Base-by-base conservation (phyloP, 1,140 invertebrate genomes). In the Apis dorsata region DNA sequence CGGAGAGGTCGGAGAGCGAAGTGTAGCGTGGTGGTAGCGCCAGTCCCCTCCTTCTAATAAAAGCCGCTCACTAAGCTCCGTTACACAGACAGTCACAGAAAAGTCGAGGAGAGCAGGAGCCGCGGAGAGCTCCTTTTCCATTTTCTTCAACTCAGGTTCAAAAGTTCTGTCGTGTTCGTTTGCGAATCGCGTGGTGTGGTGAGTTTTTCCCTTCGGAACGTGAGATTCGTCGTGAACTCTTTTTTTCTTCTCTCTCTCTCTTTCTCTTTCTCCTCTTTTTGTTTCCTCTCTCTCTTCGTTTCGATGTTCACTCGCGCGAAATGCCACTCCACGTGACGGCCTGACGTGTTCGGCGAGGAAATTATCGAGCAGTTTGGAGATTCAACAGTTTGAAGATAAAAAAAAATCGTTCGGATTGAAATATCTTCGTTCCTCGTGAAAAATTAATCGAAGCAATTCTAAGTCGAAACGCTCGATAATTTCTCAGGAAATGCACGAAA, bases 21-120 rank as follows among this genome's bases (percentile, higher is more conserved):
- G 90, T 93, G 91, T 91, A 92, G 87, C 90, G 88, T 92, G 92
- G 93, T 92, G 93, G 92, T 93, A 92, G 93, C 88, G 92, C 89
- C 88, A 92, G 92, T 91, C 93, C 91, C 93, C 93, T 93, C 92
- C 93, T 93, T 93, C 93, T 93, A 94, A 94, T 94, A 94, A 93
- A 94, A 94, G 93, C 93, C 93, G 93, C 92, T 93, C 92, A 92
- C 93, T 93, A 92, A 93, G 90, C 90, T 91, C 86, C 85, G 90
- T 90, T 90, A 92, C 88, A 93, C 93, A 94, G 92, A 93, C 92
- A 94, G 93, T 94, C 88, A 94, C 92, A 93, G 93, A 92, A 92
- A 90, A 92, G 90, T 84, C 90, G 92, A 92, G 85, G 88, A 90
- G 90, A 91, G 91, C 90, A 91, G 90, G 92, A 93, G 92, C 91